Percentiles rank a stretch among this genome's conserved stretches.
phyloP scores from a whole-genome alignment of 2,113 vertebrate species.

The Etheostoma cragini region DNA sequence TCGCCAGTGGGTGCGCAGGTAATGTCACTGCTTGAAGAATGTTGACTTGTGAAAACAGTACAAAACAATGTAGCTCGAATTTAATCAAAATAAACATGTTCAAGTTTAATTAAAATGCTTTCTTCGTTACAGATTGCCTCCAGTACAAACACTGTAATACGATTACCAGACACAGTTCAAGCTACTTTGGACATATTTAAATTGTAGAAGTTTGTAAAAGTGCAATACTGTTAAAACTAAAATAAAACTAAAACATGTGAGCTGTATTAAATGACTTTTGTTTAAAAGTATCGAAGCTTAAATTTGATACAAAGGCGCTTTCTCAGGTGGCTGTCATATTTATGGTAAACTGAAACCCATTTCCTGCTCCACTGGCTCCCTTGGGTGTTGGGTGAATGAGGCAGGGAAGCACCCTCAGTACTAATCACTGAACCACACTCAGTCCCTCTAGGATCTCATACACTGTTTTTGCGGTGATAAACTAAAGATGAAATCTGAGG shows the following conservation, averaged over 20 bases:
- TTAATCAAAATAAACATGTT: constrained; percentile 68
- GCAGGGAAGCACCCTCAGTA: constrained; percentile 17
- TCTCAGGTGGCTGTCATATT: constrained; percentile 21
- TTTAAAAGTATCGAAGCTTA: constrained; percentile 22
- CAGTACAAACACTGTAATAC: constrained; percentile 60
- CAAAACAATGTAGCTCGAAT: constrained; percentile 58
- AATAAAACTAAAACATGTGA: background rate
- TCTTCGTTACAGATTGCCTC: constrained; percentile 57
- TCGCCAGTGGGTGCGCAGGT: constrained; percentile 52
- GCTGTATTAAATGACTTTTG: constrained; percentile 14
- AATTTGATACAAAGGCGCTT: constrained; percentile 15
- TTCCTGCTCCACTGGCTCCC: constrained; percentile 29
- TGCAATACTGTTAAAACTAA: background rate
- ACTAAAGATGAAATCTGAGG: background rate
- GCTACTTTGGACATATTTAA: constrained; percentile 34
- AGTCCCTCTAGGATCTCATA: constrained; percentile 3
- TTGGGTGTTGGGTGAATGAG: constrained; percentile 21
- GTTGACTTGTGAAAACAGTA: constrained; percentile 58
- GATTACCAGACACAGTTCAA: constrained; percentile 39
- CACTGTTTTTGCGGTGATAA: background rate
- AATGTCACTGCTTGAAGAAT: constrained; percentile 60
- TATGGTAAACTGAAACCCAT: constrained; percentile 39
- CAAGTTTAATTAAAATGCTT: constrained; percentile 66
- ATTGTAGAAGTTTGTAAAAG: constrained; percentile 48
- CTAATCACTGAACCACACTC: constrained; percentile 42